These are phyloP conservation scores for Crotalus horridus DNA, from an alignment of 2,113 vertebrate genomes.

Conservation along the genomic window DNA sequence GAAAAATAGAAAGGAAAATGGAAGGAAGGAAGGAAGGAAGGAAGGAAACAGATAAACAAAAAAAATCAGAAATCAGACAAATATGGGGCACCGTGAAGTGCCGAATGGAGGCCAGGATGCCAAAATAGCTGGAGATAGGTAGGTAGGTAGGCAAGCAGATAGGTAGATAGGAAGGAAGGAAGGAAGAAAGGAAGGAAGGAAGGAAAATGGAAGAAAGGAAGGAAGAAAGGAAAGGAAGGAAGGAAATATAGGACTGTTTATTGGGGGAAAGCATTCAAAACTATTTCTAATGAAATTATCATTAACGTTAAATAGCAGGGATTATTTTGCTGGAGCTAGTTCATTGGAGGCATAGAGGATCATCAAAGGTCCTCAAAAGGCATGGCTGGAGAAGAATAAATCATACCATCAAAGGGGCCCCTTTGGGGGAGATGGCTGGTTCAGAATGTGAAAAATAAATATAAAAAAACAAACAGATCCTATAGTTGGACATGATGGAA, in stretches of 20 bases:
- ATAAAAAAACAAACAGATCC: neutral
- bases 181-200: neutral
- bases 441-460: neutral
- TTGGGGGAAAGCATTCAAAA: neutral
- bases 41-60: neutral
- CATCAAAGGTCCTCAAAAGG: constrained; percentile 13
- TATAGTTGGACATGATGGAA: constrained; percentile 31
- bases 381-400: neutral
- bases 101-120: neutral
- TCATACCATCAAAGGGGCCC: constrained; percentile 3
- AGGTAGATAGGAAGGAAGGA: neutral
- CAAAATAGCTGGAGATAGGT: neutral
- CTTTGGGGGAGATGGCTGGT: neutral
- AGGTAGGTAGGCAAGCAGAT: neutral
- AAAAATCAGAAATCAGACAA: neutral
- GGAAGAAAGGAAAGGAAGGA: too few species aligned
- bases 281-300: neutral
- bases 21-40: neutral
- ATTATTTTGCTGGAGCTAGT: neutral
- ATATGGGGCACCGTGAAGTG: neutral
- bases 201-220: neutral
- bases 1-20: too few species aligned
- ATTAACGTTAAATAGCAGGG: neutral
- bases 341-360: neutral
- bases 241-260: neutral